Percentiles rank a stretch among this genome's conserved stretches.
Conservation (phyloP, 2,797 vertebrate genomes). For the Xiphophorus birchmanni region DNA sequence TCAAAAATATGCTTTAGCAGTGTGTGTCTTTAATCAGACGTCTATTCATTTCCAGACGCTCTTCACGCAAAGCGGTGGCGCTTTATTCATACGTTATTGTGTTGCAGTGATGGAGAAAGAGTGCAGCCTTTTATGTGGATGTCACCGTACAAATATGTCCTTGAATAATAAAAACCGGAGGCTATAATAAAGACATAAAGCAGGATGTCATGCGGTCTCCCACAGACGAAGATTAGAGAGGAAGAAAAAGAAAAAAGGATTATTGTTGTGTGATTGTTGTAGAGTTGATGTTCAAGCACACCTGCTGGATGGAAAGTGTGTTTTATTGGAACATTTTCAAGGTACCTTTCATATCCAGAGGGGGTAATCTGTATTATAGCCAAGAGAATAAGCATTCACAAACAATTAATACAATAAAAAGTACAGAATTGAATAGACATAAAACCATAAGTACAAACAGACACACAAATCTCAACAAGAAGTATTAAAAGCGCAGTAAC, state of each 20-base stretch:
- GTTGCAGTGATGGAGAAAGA: conserved; percentile 9
- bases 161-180: conserved; percentile 6
- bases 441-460: too few species aligned
- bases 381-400: too few species aligned
- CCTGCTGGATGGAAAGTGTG: conserved; percentile 26
- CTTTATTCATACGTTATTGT: conserved; percentile 31
- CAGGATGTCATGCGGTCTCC: conserved; percentile 2
- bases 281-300: conserved; percentile 1
- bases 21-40: conserved; percentile 11
- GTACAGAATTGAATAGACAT: too few species aligned
- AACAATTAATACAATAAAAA: too few species aligned
- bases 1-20: conserved; percentile 30
- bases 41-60: conserved; percentile 1
- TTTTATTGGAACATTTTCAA: background rate
- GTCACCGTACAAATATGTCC: conserved; percentile 14
- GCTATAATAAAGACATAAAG: conserved; percentile 17
- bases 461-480: too few species aligned
- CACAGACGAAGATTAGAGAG: background rate
- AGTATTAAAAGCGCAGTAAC: too few species aligned
- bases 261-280: conserved; percentile 9
- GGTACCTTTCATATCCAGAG: too few species aligned
- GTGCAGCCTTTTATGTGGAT: conserved; percentile 14
- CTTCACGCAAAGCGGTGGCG: conserved; percentile 11
- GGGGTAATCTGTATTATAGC: too few species aligned
- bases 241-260: conserved; percentile 13